Conservation (phyloP, 2,113 vertebrate genomes). For the Struthio camelus region DNA sequence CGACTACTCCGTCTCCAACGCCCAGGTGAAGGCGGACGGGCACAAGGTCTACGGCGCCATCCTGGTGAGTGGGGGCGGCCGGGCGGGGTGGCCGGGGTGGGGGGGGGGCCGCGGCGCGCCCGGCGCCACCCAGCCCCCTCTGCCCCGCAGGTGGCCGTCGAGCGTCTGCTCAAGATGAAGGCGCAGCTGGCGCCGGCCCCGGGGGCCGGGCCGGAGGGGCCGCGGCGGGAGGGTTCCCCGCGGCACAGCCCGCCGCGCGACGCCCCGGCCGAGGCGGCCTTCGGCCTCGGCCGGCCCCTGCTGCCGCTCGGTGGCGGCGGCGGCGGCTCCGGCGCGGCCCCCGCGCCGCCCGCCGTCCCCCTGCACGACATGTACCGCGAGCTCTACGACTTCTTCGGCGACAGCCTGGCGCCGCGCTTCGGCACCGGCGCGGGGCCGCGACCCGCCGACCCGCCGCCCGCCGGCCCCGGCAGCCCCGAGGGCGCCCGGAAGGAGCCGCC, state of each 20-base stretch:
- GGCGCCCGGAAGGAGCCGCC: slow-evolving; percentile 76
- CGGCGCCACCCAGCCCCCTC: too few relatives aligned
- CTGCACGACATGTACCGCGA: slow-evolving; percentile 87
- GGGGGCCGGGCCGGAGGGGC: neutral
- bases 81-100: too few relatives aligned
- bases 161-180: slow-evolving; percentile 91
- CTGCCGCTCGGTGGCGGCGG: slow-evolving; percentile 72
- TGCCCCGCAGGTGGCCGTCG: slow-evolving; percentile 87
- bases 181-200: slow-evolving; percentile 71
- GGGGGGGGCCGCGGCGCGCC: rapidly evolving
- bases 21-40: slow-evolving; percentile 92
- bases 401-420: slow-evolving; percentile 89
- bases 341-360: slow-evolving; percentile 73
- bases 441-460: neutral
- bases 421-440: slow-evolving; percentile 78
- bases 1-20: slow-evolving; percentile 91
- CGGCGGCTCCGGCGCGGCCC: neutral
- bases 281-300: slow-evolving; percentile 78
- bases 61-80: slow-evolving; percentile 74
- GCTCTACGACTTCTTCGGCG: slow-evolving; percentile 91
- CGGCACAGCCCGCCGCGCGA: slow-evolving; percentile 83
- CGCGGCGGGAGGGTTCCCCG: slow-evolving; percentile 71
- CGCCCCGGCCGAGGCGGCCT: slow-evolving; percentile 65
- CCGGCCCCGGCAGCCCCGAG: slow-evolving; percentile 2
- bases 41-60: slow-evolving; percentile 95